Evolutionary conservation across 2,113 vertebrate species (phyloP), one percentile per base, ranked within the genome.

Genomic region (Hydrochoerus hydrochaeris): DNA sequence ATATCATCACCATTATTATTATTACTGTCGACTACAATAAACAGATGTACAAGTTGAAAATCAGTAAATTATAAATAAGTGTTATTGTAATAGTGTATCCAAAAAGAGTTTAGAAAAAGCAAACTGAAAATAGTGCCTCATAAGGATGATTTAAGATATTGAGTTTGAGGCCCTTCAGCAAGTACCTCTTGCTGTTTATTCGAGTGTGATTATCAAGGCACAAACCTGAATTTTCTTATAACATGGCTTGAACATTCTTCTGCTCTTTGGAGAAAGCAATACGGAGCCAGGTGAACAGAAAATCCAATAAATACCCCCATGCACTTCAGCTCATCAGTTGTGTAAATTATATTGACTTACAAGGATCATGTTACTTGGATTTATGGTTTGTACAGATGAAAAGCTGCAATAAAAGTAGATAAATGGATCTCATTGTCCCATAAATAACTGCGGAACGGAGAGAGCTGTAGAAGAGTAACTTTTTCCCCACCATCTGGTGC

Each of bases 401-500:
- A 94, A 95, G 54, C 84, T 89, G 7, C 92, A 95, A 95, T 83
- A 96, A 97, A 88, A 35, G 77, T 88, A 54, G 41, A 95, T 95
- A 90, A 94, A 95, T 97, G 87, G 65, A 90, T 96, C 92, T 63
- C 69, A 73, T 19, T 81, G 93, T 90, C 85, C 58, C 49, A 96
- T 97, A 97, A 97, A 97, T 97, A 97, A 92, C 82, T 78, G 35
- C 46, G 92, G 69, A 88, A 88, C 85, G 69, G 88, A 95, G 62
- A 95, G 90, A 88, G 57, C 92, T 83, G 26, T 80, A 71, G 77
- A 94, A 95, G 69, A 97, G 75, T 69, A 95, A 94, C 90, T 97
- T 95, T 92, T 93, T 96, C 80, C 52, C 63, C 49, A 97, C 95
- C 95, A 97, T 97, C 98, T 97, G 97, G 95, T 83, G 65, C 90